Conservation (phyloP, 2,797 vertebrate species). For the Jordanella pulchra region DNA sequence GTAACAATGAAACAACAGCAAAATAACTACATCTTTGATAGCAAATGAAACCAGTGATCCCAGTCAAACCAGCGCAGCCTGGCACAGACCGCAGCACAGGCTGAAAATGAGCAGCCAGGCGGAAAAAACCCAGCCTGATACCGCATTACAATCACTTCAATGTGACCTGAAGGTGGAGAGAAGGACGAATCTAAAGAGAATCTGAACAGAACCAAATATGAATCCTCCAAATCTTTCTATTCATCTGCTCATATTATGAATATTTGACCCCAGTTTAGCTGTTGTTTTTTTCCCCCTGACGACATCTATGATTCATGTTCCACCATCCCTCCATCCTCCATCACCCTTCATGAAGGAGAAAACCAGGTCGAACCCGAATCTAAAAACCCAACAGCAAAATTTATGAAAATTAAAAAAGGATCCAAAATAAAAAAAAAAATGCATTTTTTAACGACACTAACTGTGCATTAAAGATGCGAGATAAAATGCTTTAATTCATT, state of each 20-base stretch:
- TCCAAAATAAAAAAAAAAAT: too few relatives aligned
- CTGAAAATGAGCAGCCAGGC: not conserved
- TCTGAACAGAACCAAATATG: not conserved
- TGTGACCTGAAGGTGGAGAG: slow-evolving; percentile 1
- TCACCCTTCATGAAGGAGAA: slow-evolving; percentile 24
- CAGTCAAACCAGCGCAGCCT: slow-evolving; percentile 35
- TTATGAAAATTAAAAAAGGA: not conserved
- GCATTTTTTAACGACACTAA: not conserved
- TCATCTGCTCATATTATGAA: not conserved
- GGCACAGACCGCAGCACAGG: slow-evolving; percentile 6
- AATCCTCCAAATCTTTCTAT: not conserved
- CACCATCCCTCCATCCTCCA: slow-evolving; percentile 22
- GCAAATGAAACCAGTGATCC: slow-evolving; percentile 9
- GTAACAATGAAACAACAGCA: not conserved
- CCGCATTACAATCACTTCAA: not conserved
- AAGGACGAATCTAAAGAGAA: not conserved
- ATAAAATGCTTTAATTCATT: not conserved
- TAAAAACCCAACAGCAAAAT: not conserved
- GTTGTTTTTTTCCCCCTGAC: slow-evolving; percentile 23
- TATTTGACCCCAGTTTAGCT: slow-evolving; percentile 12
- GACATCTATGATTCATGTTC: slow-evolving; percentile 54
- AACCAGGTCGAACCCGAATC: slow-evolving; percentile 12
- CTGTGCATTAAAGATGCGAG: not conserved
- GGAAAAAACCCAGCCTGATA: not conserved
- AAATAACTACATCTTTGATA: slow-evolving; percentile 6